Base-by-base conservation (phyloP, 2,797 vertebrate species). In the Melanotaenia pygmaea region DNA sequence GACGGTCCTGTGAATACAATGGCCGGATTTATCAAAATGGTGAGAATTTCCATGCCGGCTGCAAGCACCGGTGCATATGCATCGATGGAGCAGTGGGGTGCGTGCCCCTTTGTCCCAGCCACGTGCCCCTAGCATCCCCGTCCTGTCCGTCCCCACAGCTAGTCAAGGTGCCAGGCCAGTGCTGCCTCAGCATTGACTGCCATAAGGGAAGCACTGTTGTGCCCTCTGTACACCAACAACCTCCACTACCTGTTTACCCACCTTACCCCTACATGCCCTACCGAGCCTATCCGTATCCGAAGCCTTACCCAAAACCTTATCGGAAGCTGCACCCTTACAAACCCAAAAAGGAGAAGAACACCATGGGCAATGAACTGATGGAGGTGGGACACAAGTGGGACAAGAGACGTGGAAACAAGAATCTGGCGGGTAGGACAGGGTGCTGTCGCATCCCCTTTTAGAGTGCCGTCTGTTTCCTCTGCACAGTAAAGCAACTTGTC, bases 31-130 rank as follows among this genome's bases (percentile, higher is more conserved):
- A 95, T 79, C 95, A 96, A 74, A 96, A 94, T 0, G 94, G 95
- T 0, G 95, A 96, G 89, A 94, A 93, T 59, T 96, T 96, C 84
- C 86, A 76, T 0, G 94, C 94, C 0, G 95, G 94, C 30, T 96
- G 95, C 82, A 95, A 95, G 64, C 94, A 96, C 88, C 95, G 96
- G 84, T 96, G 95, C 83, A 95, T 93, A 59, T 96, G 95, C 72
- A 94, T 96, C n/a, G 95, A 96, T 1, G 95, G 95, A 0, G 94
- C 94, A 0, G 95, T 96, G 64, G 95, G 95, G 56, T 96, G 95
- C 10, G 85, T 93, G 71, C 93, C 94, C 8, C 93, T 96, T 2
- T 96, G 95, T 80, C 94, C 95, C 20, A 90, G 89, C 28, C 91
- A 95, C 0, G 62, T 95, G 60, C 94, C 94, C 18, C 83, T 95